Conservation (phyloP, 2,113 vertebrate genomes). For the Pholis gunnellus region DNA sequence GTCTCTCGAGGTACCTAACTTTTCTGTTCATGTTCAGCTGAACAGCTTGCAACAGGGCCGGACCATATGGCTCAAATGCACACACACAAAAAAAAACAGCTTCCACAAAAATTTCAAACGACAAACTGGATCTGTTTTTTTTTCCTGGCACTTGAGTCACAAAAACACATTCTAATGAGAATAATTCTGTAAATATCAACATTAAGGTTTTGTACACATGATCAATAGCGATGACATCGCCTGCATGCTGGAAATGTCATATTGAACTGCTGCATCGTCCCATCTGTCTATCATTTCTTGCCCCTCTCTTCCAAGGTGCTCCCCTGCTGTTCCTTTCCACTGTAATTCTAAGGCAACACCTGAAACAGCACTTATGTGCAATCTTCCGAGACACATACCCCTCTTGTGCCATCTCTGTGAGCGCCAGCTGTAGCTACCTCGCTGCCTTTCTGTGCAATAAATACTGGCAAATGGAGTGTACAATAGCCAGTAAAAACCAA, state of each 20-base stretch:
- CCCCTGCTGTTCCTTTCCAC: constrained; percentile 52
- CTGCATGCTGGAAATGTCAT: constrained; percentile 4
- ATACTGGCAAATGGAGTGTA: constrained; percentile 70
- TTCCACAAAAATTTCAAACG: constrained; percentile 45
- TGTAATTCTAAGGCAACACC: constrained; percentile 51
- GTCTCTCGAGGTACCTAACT: constrained; percentile 69
- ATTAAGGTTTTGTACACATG: background rate
- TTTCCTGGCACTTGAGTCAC: constrained; percentile 34
- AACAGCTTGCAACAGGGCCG: constrained; percentile 71
- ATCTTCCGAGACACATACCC: constrained; percentile 52
- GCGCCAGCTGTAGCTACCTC: constrained; percentile 43
- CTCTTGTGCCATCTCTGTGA: constrained; percentile 41
- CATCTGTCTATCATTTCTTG: constrained; percentile 31
- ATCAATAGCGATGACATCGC: background rate
- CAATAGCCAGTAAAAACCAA: constrained; percentile 72
- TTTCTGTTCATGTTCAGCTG: constrained; percentile 63
- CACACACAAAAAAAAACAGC: constrained; percentile 10
- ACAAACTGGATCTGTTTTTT: constrained; percentile 30
- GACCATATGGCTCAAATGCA: constrained; percentile 71
- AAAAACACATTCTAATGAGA: constrained; percentile 52
- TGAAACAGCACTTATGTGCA: constrained; percentile 64
- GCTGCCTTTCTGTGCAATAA: constrained; percentile 56
- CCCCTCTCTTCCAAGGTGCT: constrained; percentile 9
- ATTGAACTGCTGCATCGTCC: constrained; percentile 16
- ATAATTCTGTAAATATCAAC: background rate